phyloP scores from a whole-genome alignment of 2,113 vertebrate genomes.

The Romanogobio albipinnatus region DNA sequence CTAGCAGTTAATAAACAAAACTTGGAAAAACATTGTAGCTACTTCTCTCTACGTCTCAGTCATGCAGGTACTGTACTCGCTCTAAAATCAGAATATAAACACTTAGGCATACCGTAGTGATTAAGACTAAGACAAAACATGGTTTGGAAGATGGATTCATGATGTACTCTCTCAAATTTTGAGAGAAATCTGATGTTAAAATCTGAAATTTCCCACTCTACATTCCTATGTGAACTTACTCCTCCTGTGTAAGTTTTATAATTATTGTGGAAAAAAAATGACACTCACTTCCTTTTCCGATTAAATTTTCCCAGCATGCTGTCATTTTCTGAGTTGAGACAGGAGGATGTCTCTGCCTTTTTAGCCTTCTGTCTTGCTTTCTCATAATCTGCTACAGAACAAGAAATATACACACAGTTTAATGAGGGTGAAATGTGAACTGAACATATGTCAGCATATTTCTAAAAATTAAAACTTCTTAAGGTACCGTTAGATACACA shows the following conservation, averaged over 20 bases:
- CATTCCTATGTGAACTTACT: neutral
- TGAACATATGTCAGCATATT: neutral
- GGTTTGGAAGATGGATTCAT: too few species aligned
- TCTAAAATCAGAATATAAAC: too few species aligned
- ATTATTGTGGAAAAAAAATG: neutral
- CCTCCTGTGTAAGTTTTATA: neutral
- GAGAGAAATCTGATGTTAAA: too few species aligned
- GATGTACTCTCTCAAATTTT: too few species aligned
- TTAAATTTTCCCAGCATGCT: neutral
- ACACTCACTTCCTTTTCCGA: neutral
- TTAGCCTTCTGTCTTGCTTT: slow-evolving; percentile 6
- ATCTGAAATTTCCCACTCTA: too few species aligned
- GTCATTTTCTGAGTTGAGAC: neutral
- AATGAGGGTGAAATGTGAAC: neutral
- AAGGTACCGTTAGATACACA: neutral
- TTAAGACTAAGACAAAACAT: too few species aligned
- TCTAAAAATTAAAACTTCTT: neutral
- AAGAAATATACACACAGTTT: neutral
- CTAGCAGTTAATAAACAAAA: too few species aligned
- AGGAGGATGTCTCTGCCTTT: neutral
- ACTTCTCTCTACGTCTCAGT: too few species aligned
- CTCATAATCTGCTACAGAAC: slow-evolving; percentile 1
- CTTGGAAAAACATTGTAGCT: too few species aligned
- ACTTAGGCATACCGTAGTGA: too few species aligned
- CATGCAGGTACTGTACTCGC: too few species aligned